phyloP scores from a whole-genome alignment of 1,140 invertebrate genomes.

The Solenopsis fugax region DNA sequence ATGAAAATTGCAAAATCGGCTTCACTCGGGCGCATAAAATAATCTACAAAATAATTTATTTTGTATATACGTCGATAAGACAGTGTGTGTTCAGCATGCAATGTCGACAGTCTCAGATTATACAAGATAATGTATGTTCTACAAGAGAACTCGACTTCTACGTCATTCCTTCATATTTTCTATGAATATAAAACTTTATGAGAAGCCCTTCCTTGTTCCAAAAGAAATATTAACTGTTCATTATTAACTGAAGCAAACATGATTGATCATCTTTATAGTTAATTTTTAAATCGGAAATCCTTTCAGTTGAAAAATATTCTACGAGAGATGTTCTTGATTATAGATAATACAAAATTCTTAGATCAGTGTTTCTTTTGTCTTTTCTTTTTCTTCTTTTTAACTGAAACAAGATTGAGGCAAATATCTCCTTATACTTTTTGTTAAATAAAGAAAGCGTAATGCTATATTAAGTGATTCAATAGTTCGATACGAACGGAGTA shows the following conservation, averaged over 20 bases:
- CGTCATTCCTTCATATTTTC: conserved; percentile 30
- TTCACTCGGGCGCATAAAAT: conserved; percentile 56
- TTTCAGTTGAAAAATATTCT: conserved; percentile 35
- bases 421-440: conserved; percentile 53
- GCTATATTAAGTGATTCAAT: conserved; percentile 51
- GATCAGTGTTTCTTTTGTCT: neutral
- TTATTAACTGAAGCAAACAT: conserved; percentile 45
- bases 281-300: neutral
- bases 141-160: conserved; percentile 34
- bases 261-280: neutral
- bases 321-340: neutral
- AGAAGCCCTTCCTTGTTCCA: neutral
- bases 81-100: conserved; percentile 30
- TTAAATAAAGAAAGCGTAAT: conserved; percentile 64
- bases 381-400: conserved; percentile 4
- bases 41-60: conserved; percentile 73
- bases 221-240: conserved; percentile 38
- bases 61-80: conserved; percentile 54
- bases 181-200: conserved; percentile 62
- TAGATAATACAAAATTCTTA: conserved; percentile 46
- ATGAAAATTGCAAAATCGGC: conserved; percentile 74
- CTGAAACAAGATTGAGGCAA: conserved; percentile 50
- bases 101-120: conserved; percentile 25
- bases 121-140: conserved; percentile 53
- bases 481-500: conserved; percentile 73